Evolutionary conservation across 2,113 vertebrate genomes (phyloP), one percentile per base, ranked within the genome.

Genomic region (Bostrychus sinensis): DNA sequence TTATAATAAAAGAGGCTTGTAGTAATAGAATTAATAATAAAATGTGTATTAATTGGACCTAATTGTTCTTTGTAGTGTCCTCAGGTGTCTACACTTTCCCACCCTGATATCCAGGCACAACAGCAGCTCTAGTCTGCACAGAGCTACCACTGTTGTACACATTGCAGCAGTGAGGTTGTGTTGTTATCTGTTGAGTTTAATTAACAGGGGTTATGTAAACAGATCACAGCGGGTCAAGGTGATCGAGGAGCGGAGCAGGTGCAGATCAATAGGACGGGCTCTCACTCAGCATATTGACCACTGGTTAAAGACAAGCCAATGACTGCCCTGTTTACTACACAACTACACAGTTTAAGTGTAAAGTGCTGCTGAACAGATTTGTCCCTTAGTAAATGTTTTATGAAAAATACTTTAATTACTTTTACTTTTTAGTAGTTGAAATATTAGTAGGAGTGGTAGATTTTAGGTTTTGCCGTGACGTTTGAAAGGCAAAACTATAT

Each of bases 141-240:
- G 12, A 48, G 43, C 45, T 14, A 10, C 45, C 45, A 25, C 45
- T 48, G 22, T 48, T 48, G 45, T 13, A 48, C 11, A 25, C 22
- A 25, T 11, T 46, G 22, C 25, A 25, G 22, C n/a, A 5, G 20
- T 48, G 22, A 25, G 25, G 25, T n/a, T 69, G 45, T 45, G 34
- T 54, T 57, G 48, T 84, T 78, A 61, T 76, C 71, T 74, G 50
- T 66, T 64, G 19, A 63, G 75, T 79, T 83, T 78, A 83, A 84
- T 86, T 75, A 85, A 76, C 63, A 30, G 66, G 34, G 70, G 71
- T 59, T 77, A 65, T 64, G 70, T 83, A 65, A 65, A 19, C 36
- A 34, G 63, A 68, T 62, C 80, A 48, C 38, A 36, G 1, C 3
- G 42, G 85, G 80, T 86, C 81, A 88, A 89, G 88, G 86, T 80